Evolutionary conservation across 30 jellyfish, hydroid and myxozoan genomes (phyloP), one percentile per base, ranked within the genome.

Genomic region (Nemopilema nomurai): DNA sequence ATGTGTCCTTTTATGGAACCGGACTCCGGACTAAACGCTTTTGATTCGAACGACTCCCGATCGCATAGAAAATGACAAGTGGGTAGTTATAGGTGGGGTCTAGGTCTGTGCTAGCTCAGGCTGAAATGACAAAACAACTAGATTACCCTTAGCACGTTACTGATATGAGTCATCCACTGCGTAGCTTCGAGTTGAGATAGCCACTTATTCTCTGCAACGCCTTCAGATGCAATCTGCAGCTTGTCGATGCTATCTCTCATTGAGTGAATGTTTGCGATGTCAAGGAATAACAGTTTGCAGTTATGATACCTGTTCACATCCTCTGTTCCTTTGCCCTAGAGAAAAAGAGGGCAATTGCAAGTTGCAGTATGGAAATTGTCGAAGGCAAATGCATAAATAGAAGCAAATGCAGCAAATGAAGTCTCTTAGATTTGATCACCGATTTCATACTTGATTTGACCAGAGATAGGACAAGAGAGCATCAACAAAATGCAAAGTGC

Each of bases 251-350:
- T 92, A 23, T 92, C 96, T 74, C 98, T 69, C 98, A 92, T 92
- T 4, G 98, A 96, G 76, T 92, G 98, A 19, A 92, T 92, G 76
- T 92, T 92, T 0, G 98, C 98, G 67, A 92, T 92, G 51, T 92
- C 98, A 28, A 92, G 89, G 53, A 72, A 92, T 20, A 86, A 83
- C 28, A 86, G 89, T 84, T 87, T 87, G 77, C 94, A 76, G 70
- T 90, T 92, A 8, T 69, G 91, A 74, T 92, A 92, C 20, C 98
- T 71, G 71, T 87, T 92, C 64, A 87, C 96, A 63, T 92, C 98
- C 51, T 92, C 98, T 17, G 98, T 92, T 19, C 98, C 98, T 92
- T 92, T 92, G 51, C 98, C 98, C 98, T 92, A 28, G 13, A 28
- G 18, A 18, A 18, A 82, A 53, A 28, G 41, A 30, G 9, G 27